Conservation (phyloP, 2,888 invertebrate species). For the Drepanosiphum platanoidis region DNA sequence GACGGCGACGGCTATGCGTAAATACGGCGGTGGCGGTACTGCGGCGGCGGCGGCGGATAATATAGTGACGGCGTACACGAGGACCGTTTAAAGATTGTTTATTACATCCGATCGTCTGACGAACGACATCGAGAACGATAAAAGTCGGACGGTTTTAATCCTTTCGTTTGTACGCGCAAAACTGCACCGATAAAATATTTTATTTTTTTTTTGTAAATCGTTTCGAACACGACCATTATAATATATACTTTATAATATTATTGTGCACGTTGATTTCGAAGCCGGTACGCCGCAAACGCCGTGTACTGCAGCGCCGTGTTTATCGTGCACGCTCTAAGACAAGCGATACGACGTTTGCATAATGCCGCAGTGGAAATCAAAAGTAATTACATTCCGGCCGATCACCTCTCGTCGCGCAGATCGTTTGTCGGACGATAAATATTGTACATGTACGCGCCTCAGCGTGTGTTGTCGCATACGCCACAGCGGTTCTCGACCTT, state of each 20-base stretch:
- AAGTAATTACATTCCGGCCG: too few species aligned
- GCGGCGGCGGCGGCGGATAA: too few species aligned
- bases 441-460: too few species aligned
- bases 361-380: not conserved
- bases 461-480: too few species aligned
- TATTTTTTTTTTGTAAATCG: not conserved
- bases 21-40: too few species aligned
- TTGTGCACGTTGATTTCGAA: too few species aligned
- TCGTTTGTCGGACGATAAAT: too few species aligned
- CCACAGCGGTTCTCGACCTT: too few species aligned
- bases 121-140: not conserved
- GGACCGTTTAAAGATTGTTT: not conserved
- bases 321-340: not conserved
- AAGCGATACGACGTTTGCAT: not conserved
- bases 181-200: not conserved
- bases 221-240: too few species aligned
- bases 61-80: not conserved
- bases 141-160: not conserved
- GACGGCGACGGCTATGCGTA: too few species aligned
- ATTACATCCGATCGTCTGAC: not conserved
- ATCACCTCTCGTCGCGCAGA: too few species aligned
- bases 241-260: too few species aligned
- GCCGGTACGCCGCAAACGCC: not conserved
- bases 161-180: not conserved
- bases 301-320: not conserved